These are phyloP conservation scores for Malaclemys terrapin DNA, from an alignment of 2,113 vertebrate genomes.

Conservation along the genomic window DNA sequence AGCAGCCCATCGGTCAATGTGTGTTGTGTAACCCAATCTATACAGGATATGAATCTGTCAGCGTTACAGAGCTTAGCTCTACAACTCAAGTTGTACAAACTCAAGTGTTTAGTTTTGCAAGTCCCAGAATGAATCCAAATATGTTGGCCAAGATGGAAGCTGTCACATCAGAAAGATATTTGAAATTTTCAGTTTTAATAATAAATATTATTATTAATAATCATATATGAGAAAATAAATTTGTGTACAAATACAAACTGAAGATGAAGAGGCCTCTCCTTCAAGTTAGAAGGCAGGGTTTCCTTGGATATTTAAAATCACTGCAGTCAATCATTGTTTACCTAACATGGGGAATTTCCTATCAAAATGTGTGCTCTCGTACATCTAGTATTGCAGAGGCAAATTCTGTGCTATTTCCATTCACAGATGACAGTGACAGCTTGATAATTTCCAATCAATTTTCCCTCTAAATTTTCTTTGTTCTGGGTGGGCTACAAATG, in stretches of 20 bases:
- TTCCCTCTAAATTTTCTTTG: not conserved
- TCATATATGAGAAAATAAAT: not conserved
- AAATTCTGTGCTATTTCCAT: not conserved
- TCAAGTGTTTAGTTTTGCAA: not conserved
- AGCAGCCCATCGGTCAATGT: not conserved
- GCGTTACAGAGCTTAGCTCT: not conserved
- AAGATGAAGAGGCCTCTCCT: not conserved
- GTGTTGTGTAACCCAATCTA: not conserved
- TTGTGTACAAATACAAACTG: not conserved
- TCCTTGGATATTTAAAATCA: not conserved
- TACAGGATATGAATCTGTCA: not conserved
- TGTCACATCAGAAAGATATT: not conserved
- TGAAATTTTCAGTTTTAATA: not conserved
- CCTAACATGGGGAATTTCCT: not conserved
- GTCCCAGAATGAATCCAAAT: not conserved
- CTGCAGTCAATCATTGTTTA: not conserved
- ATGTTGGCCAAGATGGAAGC: not conserved
- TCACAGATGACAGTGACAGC: not conserved
- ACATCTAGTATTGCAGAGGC: not conserved
- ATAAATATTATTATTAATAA: not conserved
- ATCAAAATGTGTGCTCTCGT: not conserved
- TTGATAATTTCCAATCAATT: not conserved
- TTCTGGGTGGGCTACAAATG: not conserved
- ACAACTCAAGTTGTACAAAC: not conserved
- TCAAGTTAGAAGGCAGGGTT: rapidly evolving